phyloP scores from a whole-genome alignment of 1,140 invertebrate genomes.

The Marisa cornuarietis region DNA sequence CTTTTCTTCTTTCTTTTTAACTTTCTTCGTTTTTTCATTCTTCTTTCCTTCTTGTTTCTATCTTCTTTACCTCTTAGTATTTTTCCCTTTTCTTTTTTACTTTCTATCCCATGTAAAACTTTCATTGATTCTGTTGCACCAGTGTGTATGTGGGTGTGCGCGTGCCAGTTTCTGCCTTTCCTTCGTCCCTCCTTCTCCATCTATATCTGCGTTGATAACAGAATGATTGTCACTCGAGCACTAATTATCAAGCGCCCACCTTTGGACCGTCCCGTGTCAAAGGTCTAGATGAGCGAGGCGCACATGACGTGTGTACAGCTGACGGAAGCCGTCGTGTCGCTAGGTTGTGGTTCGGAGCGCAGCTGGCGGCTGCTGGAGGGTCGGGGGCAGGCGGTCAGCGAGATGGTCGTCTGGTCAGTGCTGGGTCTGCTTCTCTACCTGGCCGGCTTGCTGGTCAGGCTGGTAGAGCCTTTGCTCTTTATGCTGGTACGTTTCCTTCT shows the following conservation, averaged over 20 bases:
- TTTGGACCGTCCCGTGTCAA: background rate
- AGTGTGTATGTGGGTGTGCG: too few relatives aligned
- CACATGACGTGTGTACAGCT: background rate
- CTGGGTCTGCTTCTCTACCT: background rate
- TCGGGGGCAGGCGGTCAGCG: background rate
- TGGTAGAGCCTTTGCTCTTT: constrained; percentile 11
- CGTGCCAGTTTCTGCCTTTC: background rate
- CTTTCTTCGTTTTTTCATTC: too few relatives aligned
- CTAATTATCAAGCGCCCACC: background rate
- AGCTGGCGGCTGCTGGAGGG: background rate
- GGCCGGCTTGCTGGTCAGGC: constrained; percentile 8
- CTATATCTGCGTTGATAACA: background rate
- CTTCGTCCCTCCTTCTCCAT: background rate
- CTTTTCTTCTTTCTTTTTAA: too few relatives aligned
- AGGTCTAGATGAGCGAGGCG: background rate
- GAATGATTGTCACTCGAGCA: background rate
- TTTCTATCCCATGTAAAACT: too few relatives aligned
- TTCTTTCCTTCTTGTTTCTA: too few relatives aligned
- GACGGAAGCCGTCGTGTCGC: background rate
- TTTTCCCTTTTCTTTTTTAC: too few relatives aligned
- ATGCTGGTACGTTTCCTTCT: background rate
- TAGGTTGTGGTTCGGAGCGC: background rate
- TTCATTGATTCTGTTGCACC: too few relatives aligned
- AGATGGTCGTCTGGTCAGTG: background rate
- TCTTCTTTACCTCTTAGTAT: too few relatives aligned